Evolutionary conservation across 2,888 invertebrate genomes (phyloP), one percentile per base, ranked within the genome.

Genomic region (Rutpela maculata): DNA sequence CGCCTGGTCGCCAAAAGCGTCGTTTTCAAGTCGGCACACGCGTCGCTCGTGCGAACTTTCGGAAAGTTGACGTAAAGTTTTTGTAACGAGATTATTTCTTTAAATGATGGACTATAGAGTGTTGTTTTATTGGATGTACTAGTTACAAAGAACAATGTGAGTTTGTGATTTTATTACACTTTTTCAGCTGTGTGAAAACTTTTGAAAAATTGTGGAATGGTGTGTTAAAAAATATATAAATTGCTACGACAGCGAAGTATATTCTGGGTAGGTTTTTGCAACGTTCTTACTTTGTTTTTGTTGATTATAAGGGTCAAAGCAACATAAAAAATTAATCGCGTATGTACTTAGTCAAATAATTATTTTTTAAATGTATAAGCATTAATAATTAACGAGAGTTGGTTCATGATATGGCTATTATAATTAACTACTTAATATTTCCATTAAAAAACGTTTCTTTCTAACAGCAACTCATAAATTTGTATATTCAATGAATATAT

Each of bases 1-100:
- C 72, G 72, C 63, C 56, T 31, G 62, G 55, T 63, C 62, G 55
- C 38, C 19, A 12, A 67, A 65, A 26, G 63, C 72, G 72, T 63
- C 72, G 72, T 17, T 72, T 50, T 43, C n/a, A 26, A 26, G 9
- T 9, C 63, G 26, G 10, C 18, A 10, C 59, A 60, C 70, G 67
- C 67, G 67, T 19, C 19, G 63, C 11, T 35, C 3, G 55, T 63
- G 43, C 70, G 70, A 60, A 59, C 18, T 65, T 65, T 65, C 17
- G 18, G 9, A 50, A 55, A 67, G 50, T 66, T 66, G 50, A 9
- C 43, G 43, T 10, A 63, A 63, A 63, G 18, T 65, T 43, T 19
- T 9, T 10, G 6, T 43, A 65, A 18, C 43, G 18, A 65, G 65
- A 18, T 50, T 17, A 38, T 65, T 43, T 65, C 17, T 43, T 19